Conservation (phyloP, 1,140 invertebrate genomes). For the Drosophila pseudoananassae region DNA sequence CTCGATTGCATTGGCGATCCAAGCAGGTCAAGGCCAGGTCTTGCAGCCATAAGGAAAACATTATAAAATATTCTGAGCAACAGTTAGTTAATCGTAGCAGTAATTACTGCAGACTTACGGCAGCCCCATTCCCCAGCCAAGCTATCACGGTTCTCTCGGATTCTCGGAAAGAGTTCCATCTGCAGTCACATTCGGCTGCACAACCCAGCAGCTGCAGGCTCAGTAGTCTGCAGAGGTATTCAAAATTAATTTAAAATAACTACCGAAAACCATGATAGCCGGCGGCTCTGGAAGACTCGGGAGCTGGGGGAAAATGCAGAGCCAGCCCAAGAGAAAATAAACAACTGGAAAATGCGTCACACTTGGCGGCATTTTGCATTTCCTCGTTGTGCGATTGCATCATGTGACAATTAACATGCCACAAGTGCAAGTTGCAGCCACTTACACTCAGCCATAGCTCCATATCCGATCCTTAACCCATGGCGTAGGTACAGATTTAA, state of each 20-base stretch:
- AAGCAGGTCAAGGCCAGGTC: constrained; percentile 62
- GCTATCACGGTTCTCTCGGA: constrained; percentile 11
- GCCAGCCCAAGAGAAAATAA: constrained; percentile 44
- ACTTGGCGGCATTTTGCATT: constrained; percentile 76
- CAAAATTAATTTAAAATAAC: constrained; percentile 73
- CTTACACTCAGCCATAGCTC: constrained; percentile 23
- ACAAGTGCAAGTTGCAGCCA: constrained; percentile 60
- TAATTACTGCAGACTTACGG: constrained; percentile 23
- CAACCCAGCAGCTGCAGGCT: constrained; percentile 45
- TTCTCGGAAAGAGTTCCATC: constrained; percentile 49
- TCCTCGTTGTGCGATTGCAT: constrained; percentile 79
- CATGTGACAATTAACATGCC: constrained; percentile 78
- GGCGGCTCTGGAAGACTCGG: constrained; percentile 43
- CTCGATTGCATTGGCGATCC: constrained; percentile 49
- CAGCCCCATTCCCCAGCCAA: background rate
- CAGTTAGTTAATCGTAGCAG: constrained; percentile 33
- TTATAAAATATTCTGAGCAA: constrained; percentile 24
- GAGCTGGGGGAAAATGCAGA: constrained; percentile 19
- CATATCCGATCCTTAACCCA: background rate
- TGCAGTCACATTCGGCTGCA: constrained; percentile 57
- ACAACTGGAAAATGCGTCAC: constrained; percentile 67
- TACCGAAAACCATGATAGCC: constrained; percentile 63
- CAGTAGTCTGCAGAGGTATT: constrained; percentile 49
- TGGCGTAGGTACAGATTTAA: too few species aligned
- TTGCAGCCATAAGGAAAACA: constrained; percentile 10